These are phyloP conservation scores for Amia ocellicauda DNA, from an alignment of 2,113 vertebrate genomes.

Conservation along the genomic window DNA sequence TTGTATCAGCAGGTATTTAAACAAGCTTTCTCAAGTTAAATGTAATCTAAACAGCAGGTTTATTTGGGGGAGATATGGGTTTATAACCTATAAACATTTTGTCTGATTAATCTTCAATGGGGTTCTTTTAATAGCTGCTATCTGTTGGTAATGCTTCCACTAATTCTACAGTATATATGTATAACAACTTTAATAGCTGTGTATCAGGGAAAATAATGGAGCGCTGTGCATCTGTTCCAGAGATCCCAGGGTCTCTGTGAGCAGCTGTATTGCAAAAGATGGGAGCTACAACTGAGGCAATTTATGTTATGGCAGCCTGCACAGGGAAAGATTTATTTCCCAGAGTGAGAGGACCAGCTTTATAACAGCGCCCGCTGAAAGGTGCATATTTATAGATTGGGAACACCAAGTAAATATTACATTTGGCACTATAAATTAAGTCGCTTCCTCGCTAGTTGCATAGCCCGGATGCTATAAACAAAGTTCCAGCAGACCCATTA, in stretches of 20 bases:
- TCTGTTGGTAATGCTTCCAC: not conserved
- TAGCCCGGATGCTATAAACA: not conserved
- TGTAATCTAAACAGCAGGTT: too few species aligned
- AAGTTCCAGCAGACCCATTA: not conserved
- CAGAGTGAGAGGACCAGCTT: not conserved
- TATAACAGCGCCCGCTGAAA: not conserved
- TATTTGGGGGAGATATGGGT: too few species aligned
- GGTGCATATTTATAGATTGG: slow-evolving; percentile 1
- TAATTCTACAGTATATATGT: not conserved
- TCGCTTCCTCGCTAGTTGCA: not conserved
- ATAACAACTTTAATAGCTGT: too few species aligned
- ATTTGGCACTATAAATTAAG: slow-evolving; percentile 10
- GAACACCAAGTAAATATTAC: slow-evolving; percentile 14
- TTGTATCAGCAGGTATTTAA: too few species aligned
- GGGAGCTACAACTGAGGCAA: not conserved
- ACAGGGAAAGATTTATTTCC: slow-evolving; percentile 7
- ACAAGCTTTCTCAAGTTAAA: too few species aligned
- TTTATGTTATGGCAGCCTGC: not conserved
- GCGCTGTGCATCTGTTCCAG: too few species aligned
- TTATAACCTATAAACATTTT: too few species aligned
- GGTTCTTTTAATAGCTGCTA: not conserved
- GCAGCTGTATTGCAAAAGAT: too few species aligned
- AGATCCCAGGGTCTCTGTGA: too few species aligned
- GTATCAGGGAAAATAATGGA: too few species aligned
- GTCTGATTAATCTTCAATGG: too few species aligned